Base-by-base conservation (phyloP, 2,113 vertebrate species). In the Caranx ignobilis region DNA sequence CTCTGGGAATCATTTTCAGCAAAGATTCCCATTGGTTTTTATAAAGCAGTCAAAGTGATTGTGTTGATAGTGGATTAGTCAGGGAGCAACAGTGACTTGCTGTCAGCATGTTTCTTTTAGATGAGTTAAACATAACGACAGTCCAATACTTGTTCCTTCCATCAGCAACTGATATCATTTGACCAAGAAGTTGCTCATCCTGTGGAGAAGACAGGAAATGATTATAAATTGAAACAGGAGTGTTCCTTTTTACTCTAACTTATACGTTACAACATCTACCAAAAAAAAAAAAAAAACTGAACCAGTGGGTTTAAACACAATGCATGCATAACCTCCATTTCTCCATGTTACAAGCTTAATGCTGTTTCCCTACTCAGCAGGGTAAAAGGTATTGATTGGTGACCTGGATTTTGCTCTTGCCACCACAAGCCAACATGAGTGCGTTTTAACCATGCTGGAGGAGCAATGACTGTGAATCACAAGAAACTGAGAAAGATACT, bases 311-410 rank as follows among this genome's bases (percentile, higher is more conserved):
- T 65, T 15, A 66, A 61, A 26, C 34, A 52, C 34, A 50, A 59
- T 73, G 61, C 47, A 75, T 84, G 52, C 26, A 48, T 50, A 75
- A 13, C 56, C 43, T 82, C 6, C 18, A 43, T 75, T 77, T 77
- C 48, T 68, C 60, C 37, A 52, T 55, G 68, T 83, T 57, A 37
- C 52, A 1, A 31, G 68, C 75, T 62, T 67, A 78, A 73, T 84
- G 78, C 10, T 54, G 67, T 68, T 87, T 87, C 76, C 79, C 79
- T 74, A 37, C 76, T 80, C 79, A 35, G 39, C 37, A 32, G 39
- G n/a, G 59, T 91, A 88, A 93, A 87, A 84, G 84, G 66, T 89
- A 91, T 91, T 85, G 90, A 91, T 92, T 81, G 81, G 18, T 90
- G 88, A 88, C 80, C 87, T 88, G 80, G 68, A 86, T 91, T 84